Percentiles rank a stretch among this genome's conserved stretches.
Conservation (phyloP, 2,113 vertebrate genomes). For the Istiophorus platypterus region DNA sequence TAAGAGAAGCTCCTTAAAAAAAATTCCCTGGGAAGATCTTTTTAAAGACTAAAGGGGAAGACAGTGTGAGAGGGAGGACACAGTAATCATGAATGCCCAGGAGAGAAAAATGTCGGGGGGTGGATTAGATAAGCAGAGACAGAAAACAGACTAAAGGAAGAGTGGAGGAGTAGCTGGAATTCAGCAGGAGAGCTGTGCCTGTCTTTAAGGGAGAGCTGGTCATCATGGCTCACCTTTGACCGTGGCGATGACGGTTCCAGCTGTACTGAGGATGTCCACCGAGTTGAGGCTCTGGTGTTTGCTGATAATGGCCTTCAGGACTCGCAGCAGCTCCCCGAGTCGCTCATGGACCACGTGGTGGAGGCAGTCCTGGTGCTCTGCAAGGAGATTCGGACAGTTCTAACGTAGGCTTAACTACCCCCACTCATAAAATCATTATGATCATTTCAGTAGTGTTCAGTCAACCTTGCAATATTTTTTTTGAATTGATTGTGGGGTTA, state of each 20-base stretch:
- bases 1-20: slow-evolving; percentile 12
- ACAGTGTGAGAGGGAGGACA: slow-evolving; percentile 36
- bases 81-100: slow-evolving; percentile 28
- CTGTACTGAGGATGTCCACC: slow-evolving; percentile 93
- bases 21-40: slow-evolving; percentile 36
- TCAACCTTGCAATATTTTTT: neutral
- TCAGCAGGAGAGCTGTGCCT: slow-evolving; percentile 39
- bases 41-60: slow-evolving; percentile 20
- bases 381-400: slow-evolving; percentile 12
- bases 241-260: slow-evolving; percentile 93
- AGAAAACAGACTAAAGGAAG: slow-evolving; percentile 66
- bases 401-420: neutral
- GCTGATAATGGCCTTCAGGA: slow-evolving; percentile 91
- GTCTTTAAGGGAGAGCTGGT: slow-evolving; percentile 29
- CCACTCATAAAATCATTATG: neutral
- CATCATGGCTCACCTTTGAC: slow-evolving; percentile 92
- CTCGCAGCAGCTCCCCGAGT: slow-evolving; percentile 91
- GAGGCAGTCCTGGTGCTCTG: slow-evolving; percentile 91
- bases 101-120: slow-evolving; percentile 47
- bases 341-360: slow-evolving; percentile 93
- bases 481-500: neutral
- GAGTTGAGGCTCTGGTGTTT: slow-evolving; percentile 96
- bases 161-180: slow-evolving; percentile 58
- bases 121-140: slow-evolving; percentile 68
- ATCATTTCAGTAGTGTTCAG: neutral